Evolutionary conservation across 2,113 vertebrate genomes (phyloP).

Genomic region (Mugil cephalus): DNA sequence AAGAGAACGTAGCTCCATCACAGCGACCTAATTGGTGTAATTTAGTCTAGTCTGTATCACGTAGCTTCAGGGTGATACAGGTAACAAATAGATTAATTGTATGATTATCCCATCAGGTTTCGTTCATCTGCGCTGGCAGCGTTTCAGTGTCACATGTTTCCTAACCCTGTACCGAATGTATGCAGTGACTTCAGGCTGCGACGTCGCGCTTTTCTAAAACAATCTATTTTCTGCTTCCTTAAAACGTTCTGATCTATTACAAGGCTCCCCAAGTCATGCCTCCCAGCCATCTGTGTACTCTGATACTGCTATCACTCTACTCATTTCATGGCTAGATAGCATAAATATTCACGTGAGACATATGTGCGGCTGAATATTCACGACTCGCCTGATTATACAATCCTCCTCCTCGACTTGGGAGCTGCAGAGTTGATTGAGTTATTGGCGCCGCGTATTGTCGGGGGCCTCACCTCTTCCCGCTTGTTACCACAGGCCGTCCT

Average conservation of each 20-base stretch:
- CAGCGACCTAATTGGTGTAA: conserved; percentile 68
- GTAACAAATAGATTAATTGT: conserved; percentile 70
- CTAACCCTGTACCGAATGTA: background rate
- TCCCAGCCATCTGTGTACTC: conserved; percentile 51
- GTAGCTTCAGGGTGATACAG: conserved; percentile 55
- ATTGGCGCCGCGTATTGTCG: conserved; percentile 31
- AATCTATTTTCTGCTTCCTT: conserved; percentile 12
- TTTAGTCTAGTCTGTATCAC: conserved; percentile 70
- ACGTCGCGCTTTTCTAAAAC: conserved; percentile 3
- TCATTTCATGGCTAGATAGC: conserved; percentile 28
- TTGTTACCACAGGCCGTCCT: conserved; percentile 51
- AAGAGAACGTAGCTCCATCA: conserved; percentile 53
- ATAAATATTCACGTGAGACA: conserved; percentile 65
- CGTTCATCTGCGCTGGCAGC: conserved; percentile 19
- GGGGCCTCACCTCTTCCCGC: conserved; percentile 54
- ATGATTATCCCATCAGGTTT: conserved; percentile 53
- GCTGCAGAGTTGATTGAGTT: conserved; percentile 45
- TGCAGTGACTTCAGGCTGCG: conserved; percentile 12
- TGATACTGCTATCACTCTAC: conserved; percentile 26
- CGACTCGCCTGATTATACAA: conserved; percentile 34
- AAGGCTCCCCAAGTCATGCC: conserved; percentile 28
- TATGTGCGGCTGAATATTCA: conserved; percentile 61
- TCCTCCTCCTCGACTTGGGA: conserved; percentile 42
- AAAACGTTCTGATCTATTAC: conserved; percentile 47
- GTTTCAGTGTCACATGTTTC: conserved; percentile 32